These are phyloP conservation scores for Sclerurus mexicanus DNA, from an alignment of 2,113 vertebrate genomes.

Conservation along the genomic window DNA sequence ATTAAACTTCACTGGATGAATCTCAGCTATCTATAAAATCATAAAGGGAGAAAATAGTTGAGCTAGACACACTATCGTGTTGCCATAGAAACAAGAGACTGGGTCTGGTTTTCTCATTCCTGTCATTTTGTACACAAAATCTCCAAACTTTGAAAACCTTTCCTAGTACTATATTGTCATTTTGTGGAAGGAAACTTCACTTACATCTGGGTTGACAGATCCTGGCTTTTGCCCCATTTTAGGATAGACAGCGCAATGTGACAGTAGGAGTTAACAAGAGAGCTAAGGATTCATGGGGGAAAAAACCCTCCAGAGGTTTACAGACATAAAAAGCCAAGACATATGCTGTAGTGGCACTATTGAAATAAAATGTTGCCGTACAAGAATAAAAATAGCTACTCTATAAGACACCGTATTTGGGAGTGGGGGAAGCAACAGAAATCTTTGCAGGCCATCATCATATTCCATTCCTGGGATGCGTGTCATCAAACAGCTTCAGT, in stretches of 20 bases:
- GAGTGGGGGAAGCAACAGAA: neutral
- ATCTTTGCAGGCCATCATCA: neutral
- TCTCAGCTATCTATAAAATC: conserved; percentile 44
- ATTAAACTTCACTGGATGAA: conserved; percentile 24
- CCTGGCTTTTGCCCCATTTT: neutral
- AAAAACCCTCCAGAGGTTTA: neutral
- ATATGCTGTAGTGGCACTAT: neutral
- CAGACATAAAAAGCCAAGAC: neutral
- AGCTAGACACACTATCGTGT: conserved; percentile 23
- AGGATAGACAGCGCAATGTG: conserved; percentile 1
- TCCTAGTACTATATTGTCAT: neutral
- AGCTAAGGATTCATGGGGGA: neutral
- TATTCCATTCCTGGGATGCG: neutral
- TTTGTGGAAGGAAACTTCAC: neutral
- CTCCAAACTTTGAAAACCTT: neutral
- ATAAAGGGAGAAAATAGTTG: conserved; percentile 27
- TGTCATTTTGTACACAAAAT: neutral
- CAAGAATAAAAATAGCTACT: neutral
- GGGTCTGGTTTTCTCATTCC: conserved; percentile 18
- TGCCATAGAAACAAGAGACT: conserved; percentile 58
- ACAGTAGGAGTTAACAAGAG: conserved; percentile 21
- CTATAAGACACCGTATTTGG: neutral
- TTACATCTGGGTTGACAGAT: neutral
- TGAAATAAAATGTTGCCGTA: neutral
- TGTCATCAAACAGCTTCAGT: neutral